Evolutionary conservation across 2,888 invertebrate species (phyloP).

Genomic region (Deilephila porcellus): DNA sequence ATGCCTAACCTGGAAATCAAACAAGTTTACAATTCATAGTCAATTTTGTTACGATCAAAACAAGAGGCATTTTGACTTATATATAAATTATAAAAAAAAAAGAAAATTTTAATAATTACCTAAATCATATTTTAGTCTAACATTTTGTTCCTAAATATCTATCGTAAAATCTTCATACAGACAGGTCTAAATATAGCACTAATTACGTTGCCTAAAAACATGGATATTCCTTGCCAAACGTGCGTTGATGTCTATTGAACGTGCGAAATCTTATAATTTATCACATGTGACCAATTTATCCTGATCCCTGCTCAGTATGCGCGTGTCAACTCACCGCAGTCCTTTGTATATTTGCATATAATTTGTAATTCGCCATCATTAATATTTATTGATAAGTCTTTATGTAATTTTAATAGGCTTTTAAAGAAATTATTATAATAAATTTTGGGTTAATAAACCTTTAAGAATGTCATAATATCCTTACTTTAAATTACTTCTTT

Average conservation of each 20-base stretch:
- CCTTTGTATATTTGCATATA: not conserved
- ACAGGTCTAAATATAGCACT: not conserved
- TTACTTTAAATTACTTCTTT: too few relatives aligned
- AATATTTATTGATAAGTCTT: not conserved
- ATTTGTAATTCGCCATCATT: slow-evolving; percentile 5
- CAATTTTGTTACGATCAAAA: too few relatives aligned
- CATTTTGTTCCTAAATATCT: not conserved
- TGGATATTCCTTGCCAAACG: slow-evolving; percentile 31
- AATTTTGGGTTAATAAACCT: not conserved
- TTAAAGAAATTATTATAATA: not conserved
- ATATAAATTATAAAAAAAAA: not conserved
- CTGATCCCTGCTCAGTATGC: not conserved
- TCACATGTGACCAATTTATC: not conserved
- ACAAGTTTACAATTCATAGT: too few relatives aligned
- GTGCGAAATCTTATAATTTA: slow-evolving; percentile 32
- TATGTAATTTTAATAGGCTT: not conserved
- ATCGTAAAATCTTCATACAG: not conserved
- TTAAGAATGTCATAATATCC: not conserved
- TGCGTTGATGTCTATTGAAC: slow-evolving; percentile 44
- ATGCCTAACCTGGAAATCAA: too few relatives aligned
- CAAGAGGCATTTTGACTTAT: too few relatives aligned
- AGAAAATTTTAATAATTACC: too few relatives aligned
- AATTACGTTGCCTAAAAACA: not conserved
- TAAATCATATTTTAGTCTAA: not conserved
- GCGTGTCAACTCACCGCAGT: not conserved